A percentile compares a stretch with the other conserved stretches of the same genome.
Conservation (phyloP, 2,113 vertebrate species). For the Oreochromis tanganicae region DNA sequence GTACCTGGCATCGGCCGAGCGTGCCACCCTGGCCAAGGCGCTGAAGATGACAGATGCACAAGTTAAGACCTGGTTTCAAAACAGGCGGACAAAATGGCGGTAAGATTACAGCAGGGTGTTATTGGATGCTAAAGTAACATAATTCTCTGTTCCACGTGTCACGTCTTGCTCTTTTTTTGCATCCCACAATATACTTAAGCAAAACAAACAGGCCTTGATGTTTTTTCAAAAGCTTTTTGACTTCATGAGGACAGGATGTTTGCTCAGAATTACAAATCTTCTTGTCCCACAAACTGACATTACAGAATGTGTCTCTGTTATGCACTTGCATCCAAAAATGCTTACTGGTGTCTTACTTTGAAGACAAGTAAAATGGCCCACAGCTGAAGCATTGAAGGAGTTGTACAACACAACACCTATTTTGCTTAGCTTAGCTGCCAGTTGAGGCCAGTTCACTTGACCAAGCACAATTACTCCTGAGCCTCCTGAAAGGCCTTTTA, state of each 20-base stretch:
- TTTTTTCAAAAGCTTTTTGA: background rate
- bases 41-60: slow-evolving; percentile 97
- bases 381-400: background rate
- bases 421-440: slow-evolving; percentile 67
- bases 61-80: slow-evolving; percentile 99
- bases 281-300: background rate
- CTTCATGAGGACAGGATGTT: background rate
- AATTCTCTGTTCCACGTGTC: background rate
- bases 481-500: slow-evolving; percentile 71
- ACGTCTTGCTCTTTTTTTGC: background rate
- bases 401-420: slow-evolving; percentile 54
- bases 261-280: background rate
- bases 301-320: background rate
- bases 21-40: slow-evolving; percentile 88
- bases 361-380: slow-evolving; percentile 1
- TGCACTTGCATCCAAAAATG: background rate
- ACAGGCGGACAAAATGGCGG: slow-evolving; percentile 97
- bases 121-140: background rate
- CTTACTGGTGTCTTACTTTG: background rate
- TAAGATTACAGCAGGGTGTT: slow-evolving; percentile 45
- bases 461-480: slow-evolving; percentile 70
- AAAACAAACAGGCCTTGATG: background rate
- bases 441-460: slow-evolving; percentile 67
- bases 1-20: slow-evolving; percentile 85
- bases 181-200: background rate